Evolutionary conservation across 2,797 vertebrate genomes (phyloP), one percentile per base, ranked within the genome.

Genomic region (Centroberyx gerrardi): DNA sequence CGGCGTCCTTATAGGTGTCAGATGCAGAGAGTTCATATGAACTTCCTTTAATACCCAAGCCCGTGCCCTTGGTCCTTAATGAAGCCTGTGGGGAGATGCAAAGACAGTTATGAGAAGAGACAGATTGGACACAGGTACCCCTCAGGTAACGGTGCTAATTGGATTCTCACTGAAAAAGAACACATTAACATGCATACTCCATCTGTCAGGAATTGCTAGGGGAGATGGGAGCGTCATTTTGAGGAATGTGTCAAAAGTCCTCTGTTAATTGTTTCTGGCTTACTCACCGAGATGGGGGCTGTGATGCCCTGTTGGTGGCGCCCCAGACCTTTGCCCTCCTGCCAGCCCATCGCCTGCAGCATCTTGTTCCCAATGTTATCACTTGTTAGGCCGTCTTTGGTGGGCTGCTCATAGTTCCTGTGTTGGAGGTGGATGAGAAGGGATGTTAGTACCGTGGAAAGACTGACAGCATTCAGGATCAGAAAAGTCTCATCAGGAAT

Each of bases 331-430:
- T 94, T 97, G 54, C 96, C 97, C 93, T 97, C 96, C 87, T 96
- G 94, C 97, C 97, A 98, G 74, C 97, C 97, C 97, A 97, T 98
- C 51, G 97, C 97, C 77, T 98, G 97, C 40, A 98, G 93, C 97
- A 97, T 98, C 88, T 98, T 97, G 92, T 96, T 98, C 52, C 97
- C 96, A 4, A 98, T 98, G 73, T 98, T 98, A 83, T 97, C 97
- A 66, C 96, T 96, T 62, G 96, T 97, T 36, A 98, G 94, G 60
- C 96, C 96, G 4, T 98, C 96, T 90, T 98, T 98, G 60, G 96
- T 98, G 64, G 97, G 97, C 86, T 98, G 96, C 53, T 98, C 97
- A 0, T 97, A 98, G 91, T 96, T 96, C 65, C 97, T 99, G 90
- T 56, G 62, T 66, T 52, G 8, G 52, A 53, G 14, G 12, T 31